phyloP scores from a whole-genome alignment of 2,113 vertebrate species.

The Holacanthus passer region DNA sequence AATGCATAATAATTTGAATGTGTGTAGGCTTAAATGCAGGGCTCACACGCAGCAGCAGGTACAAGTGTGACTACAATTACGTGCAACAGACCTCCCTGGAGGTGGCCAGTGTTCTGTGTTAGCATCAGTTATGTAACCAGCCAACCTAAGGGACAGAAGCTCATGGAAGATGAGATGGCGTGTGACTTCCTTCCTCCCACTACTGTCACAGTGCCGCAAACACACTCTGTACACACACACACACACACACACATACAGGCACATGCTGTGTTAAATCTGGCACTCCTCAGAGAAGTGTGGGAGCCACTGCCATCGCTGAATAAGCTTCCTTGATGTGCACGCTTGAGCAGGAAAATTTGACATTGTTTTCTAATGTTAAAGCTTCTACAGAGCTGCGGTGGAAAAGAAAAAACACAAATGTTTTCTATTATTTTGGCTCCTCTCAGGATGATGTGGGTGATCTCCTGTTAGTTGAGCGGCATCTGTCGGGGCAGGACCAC shows the following conservation, averaged over 20 bases:
- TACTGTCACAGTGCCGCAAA: conserved; percentile 65
- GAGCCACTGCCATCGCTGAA: conserved; percentile 45
- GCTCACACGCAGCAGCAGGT: conserved; percentile 47
- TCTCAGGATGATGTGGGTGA: conserved; percentile 14
- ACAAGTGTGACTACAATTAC: conserved; percentile 41
- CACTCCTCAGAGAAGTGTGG: conserved; percentile 56
- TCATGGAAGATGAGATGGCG: conserved; percentile 75
- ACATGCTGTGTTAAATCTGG: conserved; percentile 63
- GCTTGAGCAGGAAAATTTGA: conserved; percentile 37
- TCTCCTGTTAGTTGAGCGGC: background rate
- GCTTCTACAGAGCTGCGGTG: background rate
- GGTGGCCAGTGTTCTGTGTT: conserved; percentile 70
- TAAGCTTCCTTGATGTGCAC: conserved; percentile 31
- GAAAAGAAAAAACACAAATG: conserved; percentile 1
- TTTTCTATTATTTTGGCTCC: conserved; percentile 27
- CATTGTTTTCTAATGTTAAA: conserved; percentile 39
- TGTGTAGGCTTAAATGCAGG: background rate
- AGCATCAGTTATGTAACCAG: conserved; percentile 76
- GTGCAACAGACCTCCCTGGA: conserved; percentile 58
- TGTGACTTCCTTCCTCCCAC: conserved; percentile 79
- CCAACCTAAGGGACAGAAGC: conserved; percentile 72
- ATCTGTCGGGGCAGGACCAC: background rate
- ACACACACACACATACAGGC: conserved; percentile 26
- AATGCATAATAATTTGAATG: background rate
- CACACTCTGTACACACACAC: conserved; percentile 38